Base-by-base conservation (phyloP, 2,797 vertebrate genomes). In the Gymnoscopelus microlampas region DNA sequence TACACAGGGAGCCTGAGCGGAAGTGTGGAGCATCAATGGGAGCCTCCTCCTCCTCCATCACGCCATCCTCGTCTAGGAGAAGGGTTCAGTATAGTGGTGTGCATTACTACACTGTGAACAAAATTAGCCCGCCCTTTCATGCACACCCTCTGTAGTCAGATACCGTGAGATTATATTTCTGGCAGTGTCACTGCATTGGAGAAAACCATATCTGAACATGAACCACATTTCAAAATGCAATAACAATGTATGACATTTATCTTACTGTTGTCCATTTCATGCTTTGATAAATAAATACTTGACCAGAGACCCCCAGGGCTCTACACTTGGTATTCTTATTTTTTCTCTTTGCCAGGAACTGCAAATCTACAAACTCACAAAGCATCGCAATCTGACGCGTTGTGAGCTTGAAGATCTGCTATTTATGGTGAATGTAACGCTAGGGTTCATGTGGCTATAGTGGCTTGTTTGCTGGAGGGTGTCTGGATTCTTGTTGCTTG, bases 1-100 rank as follows among this genome's bases (percentile, higher is more conserved):
- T 80, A 13, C 93, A 94, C 70, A 93, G 26, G 2, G 93, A 94
- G 59, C 90, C 89, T 0, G 88, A 68, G 7, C 72, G 89, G 84
- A 91, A 94, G 4, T 82, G 47, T 49, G 54, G 63, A 0, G 3
- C 0, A 14, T 59, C 77, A 2, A 60, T 0, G 2, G 3, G 10
- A 0, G 44, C 29, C 11, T 81, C 72, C 2, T 61, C 66, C 8
- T 66, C 65, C 4, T 53, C 53, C 35, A 76, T 64, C 32, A 59
- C 53, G 15, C 2, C 76, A 48, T 48, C 2, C 24, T 81, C 75
- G 19, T 84, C 86, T 91, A 24, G 50, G 6, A 60, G 53, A 65
- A 4, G 9, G 11, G 26, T 14, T 59, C 44, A 66, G 10, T 10
- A 64, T 35, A 74, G 58, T 63, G 3, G 19, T 15, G 13, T 29